Percentiles rank a stretch among this genome's conserved stretches.
These are phyloP conservation scores for Jordanella pulchra DNA, from an alignment of 2,797 vertebrate genomes.

Conservation along the genomic window DNA sequence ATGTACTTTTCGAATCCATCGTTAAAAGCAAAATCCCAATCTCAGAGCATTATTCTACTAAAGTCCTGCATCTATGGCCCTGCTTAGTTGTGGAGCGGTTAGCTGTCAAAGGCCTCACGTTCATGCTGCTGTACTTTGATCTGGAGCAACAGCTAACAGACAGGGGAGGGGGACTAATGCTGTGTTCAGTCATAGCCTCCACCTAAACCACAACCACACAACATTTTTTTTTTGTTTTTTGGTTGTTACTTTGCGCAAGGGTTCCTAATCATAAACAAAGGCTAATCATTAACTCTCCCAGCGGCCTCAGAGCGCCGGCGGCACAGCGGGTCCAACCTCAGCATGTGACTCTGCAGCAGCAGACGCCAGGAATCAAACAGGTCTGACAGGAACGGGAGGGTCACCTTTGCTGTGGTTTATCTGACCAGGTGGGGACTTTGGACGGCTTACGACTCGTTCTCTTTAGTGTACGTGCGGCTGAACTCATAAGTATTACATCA, in stretches of 20 bases:
- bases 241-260: slow-evolving; percentile 63
- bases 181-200: slow-evolving; percentile 43
- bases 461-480: neutral
- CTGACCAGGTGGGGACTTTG: slow-evolving; percentile 43
- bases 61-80: slow-evolving; percentile 23
- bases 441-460: slow-evolving; percentile 1
- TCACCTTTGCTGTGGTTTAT: slow-evolving; percentile 12
- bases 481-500: slow-evolving; percentile 18
- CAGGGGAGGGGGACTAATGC: slow-evolving; percentile 32
- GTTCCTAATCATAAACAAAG: slow-evolving; percentile 77
- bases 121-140: slow-evolving; percentile 73
- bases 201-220: slow-evolving; percentile 50
- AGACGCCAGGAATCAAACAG: slow-evolving; percentile 44
- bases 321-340: slow-evolving; percentile 44
- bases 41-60: slow-evolving; percentile 8
- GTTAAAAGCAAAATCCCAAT: slow-evolving; percentile 13
- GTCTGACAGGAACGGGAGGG: slow-evolving; percentile 23
- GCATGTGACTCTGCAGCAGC: slow-evolving; percentile 58
- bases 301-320: slow-evolving; percentile 50
- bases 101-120: slow-evolving; percentile 47
- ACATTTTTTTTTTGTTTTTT: neutral
- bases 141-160: slow-evolving; percentile 37
- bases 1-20: slow-evolving; percentile 30
- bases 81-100: slow-evolving; percentile 35
- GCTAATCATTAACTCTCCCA: slow-evolving; percentile 78